These are phyloP conservation scores for Ascidia mentula DNA, from an alignment of 23 tunicate genomes.

Conservation along the genomic window DNA sequence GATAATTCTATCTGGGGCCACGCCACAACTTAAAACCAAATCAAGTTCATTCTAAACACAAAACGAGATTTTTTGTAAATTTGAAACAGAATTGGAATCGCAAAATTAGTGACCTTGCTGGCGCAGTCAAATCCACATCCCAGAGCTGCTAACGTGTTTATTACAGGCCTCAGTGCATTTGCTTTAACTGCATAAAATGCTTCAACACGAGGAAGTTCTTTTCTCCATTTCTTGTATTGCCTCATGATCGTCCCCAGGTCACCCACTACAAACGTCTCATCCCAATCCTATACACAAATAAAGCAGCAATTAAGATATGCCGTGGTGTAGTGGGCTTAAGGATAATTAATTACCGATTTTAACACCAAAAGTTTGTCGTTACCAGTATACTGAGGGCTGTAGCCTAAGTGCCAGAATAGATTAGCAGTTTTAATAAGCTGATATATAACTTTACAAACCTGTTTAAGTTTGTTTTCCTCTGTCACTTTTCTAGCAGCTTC, in stretches of 20 bases:
- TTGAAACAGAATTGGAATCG: neutral
- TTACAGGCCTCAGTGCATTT: too few relatives aligned
- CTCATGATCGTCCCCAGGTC: neutral
- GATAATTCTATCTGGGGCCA: neutral
- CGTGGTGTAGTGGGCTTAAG: too few relatives aligned
- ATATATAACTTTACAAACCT: neutral
- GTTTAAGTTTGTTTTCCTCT: neutral
- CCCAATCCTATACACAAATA: neutral
- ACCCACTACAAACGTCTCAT: neutral
- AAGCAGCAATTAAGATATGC: too few relatives aligned
- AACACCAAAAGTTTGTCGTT: too few relatives aligned
- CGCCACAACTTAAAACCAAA: conserved; percentile 6
- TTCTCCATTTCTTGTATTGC: neutral
- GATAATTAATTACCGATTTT: too few relatives aligned
- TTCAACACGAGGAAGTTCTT: neutral
- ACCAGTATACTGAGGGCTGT: too few relatives aligned
- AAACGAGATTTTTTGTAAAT: neutral
- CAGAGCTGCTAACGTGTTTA: too few relatives aligned
- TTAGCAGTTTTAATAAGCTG: neutral
- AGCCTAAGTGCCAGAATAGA: too few relatives aligned
- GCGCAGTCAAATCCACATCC: too few relatives aligned
- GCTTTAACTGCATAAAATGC: too few relatives aligned
- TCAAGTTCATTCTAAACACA: neutral
- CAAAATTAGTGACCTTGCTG: too few relatives aligned
- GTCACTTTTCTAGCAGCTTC: neutral